Conservation (phyloP, 2,888 invertebrate genomes). For the Volucella zonaria region DNA sequence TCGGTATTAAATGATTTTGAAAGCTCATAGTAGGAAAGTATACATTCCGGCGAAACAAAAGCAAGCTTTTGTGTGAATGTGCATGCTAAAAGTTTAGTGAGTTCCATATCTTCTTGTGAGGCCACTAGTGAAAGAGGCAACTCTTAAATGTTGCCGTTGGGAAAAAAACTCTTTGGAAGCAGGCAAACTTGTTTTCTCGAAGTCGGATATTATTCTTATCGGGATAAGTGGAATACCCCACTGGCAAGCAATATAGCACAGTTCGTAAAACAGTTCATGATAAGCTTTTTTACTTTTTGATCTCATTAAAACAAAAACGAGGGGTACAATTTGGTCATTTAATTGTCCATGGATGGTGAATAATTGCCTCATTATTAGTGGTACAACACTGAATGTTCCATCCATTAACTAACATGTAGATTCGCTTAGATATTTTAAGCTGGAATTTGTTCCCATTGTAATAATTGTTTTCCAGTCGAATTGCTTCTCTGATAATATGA, state of each 20-base stretch:
- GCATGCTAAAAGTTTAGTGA: too few relatives aligned
- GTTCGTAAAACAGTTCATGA: too few relatives aligned
- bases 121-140: too few relatives aligned
- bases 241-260: not conserved
- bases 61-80: too few relatives aligned
- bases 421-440: conserved; percentile 16
- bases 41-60: too few relatives aligned
- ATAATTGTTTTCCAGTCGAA: too few relatives aligned
- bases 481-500: too few relatives aligned
- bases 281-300: not conserved
- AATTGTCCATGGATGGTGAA: not conserved
- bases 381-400: conserved; percentile 8
- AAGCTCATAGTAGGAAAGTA: too few relatives aligned
- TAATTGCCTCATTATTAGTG: conserved; percentile 12
- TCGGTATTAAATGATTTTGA: too few relatives aligned
- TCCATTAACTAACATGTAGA: conserved; percentile 14
- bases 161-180: conserved; percentile 1
- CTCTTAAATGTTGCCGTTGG: not conserved
- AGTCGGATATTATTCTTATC: conserved; percentile 2
- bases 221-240: not conserved
- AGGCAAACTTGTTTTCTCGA: conserved; percentile 4
- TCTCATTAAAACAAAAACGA: not conserved
- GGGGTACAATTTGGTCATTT: not conserved
- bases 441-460: too few relatives aligned
- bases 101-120: too few relatives aligned